Evolutionary conservation across 2,888 invertebrate species (phyloP).

Genomic region (Epistrophe eligans): DNA sequence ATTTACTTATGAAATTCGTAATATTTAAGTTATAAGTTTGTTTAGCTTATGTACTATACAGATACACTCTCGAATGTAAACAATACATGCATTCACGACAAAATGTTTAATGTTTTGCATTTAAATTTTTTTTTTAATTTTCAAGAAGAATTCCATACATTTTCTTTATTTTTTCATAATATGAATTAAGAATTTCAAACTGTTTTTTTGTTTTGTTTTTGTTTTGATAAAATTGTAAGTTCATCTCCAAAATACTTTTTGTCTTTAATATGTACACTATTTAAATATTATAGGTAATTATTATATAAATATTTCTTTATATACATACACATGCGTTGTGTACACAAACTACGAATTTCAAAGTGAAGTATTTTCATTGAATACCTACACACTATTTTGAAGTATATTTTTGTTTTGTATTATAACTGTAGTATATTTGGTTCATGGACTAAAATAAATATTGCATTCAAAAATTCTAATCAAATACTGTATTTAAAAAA

Average conservation of each 20-base stretch:
- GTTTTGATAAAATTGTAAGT: constrained; percentile 70
- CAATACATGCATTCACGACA: constrained; percentile 25
- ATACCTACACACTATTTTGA: constrained; percentile 29
- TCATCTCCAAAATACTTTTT: constrained; percentile 64
- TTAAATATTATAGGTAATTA: constrained; percentile 26
- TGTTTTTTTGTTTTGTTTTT: background rate
- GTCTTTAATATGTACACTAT: constrained; percentile 26
- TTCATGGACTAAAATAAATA: constrained; percentile 70
- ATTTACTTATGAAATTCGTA: constrained; percentile 67
- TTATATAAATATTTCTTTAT: background rate
- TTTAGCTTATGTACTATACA: constrained; percentile 23
- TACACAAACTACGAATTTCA: constrained; percentile 52
- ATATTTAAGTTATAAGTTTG: constrained; percentile 44
- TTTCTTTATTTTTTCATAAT: constrained; percentile 35
- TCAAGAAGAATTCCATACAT: constrained; percentile 34
- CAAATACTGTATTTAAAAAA: constrained; percentile 34
- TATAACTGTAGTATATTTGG: constrained; percentile 66
- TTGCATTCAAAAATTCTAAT: constrained; percentile 43
- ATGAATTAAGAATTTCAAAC: constrained; percentile 44
- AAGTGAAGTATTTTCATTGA: constrained; percentile 45
- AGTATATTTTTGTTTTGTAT: constrained; percentile 6
- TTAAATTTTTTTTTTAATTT: constrained; percentile 46
- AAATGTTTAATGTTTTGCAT: constrained; percentile 33
- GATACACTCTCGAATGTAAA: constrained; percentile 15
- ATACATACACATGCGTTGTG: constrained; percentile 21